Conservation (phyloP, 1,140 invertebrate species). For the Pachypeltis micranthus region DNA sequence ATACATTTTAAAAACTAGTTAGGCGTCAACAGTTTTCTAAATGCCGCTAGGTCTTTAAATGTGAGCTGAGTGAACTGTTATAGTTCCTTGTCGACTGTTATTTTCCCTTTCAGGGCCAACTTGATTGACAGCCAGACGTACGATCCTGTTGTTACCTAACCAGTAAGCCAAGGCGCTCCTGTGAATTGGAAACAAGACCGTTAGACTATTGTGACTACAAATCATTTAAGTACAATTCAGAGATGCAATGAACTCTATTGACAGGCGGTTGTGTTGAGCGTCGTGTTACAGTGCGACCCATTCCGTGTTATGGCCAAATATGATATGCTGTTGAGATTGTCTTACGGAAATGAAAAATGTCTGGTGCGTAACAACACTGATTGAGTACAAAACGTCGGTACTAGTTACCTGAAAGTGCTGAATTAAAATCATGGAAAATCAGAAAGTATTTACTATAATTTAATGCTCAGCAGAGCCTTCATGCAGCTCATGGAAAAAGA, state of each 20-base stretch:
- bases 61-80: no score
- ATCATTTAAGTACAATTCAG: background rate
- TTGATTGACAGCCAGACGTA: background rate
- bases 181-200: background rate
- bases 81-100: no score
- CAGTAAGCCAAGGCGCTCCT: background rate
- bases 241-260: background rate
- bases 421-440: no score
- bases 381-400: no score
- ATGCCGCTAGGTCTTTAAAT: no score
- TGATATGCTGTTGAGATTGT: background rate
- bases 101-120: background rate
- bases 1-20: no score
- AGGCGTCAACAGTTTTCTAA: no score
- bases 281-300: background rate
- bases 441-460: no score
- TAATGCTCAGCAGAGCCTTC: no score
- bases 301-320: background rate
- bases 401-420: no score
- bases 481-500: no score
- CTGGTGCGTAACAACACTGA: no score
- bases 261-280: background rate
- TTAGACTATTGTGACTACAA: background rate
- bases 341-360: background rate
- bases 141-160: background rate